These are phyloP conservation scores for Casuarius casuarius DNA, from an alignment of 2,113 vertebrate species.

Conservation along the genomic window DNA sequence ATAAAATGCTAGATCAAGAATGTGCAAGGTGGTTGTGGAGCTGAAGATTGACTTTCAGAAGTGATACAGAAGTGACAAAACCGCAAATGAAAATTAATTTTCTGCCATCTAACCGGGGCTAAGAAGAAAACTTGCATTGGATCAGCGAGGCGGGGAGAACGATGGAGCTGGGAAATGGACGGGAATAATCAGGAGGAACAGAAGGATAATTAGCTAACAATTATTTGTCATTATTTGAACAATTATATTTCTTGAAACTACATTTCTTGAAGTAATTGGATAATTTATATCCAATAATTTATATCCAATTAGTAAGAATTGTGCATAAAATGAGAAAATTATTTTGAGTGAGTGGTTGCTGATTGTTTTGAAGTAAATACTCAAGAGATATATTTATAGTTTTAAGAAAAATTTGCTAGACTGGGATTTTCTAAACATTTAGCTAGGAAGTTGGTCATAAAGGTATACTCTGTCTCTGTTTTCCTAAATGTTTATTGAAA, in stretches of 20 bases:
- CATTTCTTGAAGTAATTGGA: slow-evolving; percentile 19
- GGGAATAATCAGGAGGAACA: slow-evolving; percentile 3
- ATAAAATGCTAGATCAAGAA: not conserved
- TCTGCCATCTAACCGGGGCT: not conserved
- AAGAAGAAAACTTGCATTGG: not conserved
- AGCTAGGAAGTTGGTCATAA: not conserved
- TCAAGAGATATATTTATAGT: not conserved
- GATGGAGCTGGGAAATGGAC: not conserved
- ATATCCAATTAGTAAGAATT: not conserved
- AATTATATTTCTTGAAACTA: not conserved
- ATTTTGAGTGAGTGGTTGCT: slow-evolving; percentile 13
- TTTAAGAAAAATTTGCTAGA: not conserved
- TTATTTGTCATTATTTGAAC: slow-evolving; percentile 6
- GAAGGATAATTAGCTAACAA: not conserved
- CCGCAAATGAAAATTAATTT: not conserved
- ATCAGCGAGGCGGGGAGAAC: not conserved
- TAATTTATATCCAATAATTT: slow-evolving; percentile 23
- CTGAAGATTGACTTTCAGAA: not conserved
- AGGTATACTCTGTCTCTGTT: not conserved
- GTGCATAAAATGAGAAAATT: slow-evolving; percentile 23
- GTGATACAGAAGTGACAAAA: not conserved
- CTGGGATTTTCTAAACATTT: not conserved
- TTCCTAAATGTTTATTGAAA: not conserved
- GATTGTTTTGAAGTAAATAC: slow-evolving; percentile 39
- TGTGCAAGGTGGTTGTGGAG: not conserved